Percentiles rank a stretch among this genome's conserved stretches.
Conservation (phyloP, 2,797 vertebrate genomes). For the Molossus molossus region DNA sequence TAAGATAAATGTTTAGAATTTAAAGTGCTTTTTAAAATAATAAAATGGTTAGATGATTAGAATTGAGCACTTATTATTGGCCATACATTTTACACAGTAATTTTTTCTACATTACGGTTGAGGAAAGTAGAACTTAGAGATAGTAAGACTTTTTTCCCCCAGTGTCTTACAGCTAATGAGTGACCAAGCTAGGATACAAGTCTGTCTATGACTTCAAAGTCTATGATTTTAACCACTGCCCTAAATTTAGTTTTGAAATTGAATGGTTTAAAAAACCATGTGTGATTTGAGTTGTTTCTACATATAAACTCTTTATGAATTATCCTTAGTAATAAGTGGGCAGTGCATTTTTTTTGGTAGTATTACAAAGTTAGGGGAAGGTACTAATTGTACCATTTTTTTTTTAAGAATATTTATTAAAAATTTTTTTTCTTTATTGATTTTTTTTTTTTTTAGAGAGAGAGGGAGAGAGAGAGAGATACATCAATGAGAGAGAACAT, state of each 20-base stretch:
- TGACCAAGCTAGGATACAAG: background rate
- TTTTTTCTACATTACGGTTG: background rate
- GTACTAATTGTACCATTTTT: no score
- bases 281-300: conserved; percentile 29
- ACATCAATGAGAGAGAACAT: no score
- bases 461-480: no score
- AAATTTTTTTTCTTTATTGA: no score
- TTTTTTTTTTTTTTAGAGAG: no score
- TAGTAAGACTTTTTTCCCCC: background rate
- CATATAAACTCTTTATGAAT: background rate
- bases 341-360: background rate
- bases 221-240: background rate
- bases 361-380: background rate
- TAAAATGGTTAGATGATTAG: background rate
- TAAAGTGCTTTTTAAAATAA: conserved; percentile 52
- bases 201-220: background rate
- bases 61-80: background rate
- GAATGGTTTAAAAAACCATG: conserved; percentile 23
- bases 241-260: conserved; percentile 34
- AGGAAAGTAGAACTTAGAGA: background rate
- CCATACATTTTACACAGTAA: background rate
- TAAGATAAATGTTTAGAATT: background rate
- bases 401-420: no score
- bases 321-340: conserved; percentile 20
- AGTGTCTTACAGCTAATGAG: background rate